Base-by-base conservation (phyloP, 1,140 invertebrate species). In the Bombus sibiricus region DNA sequence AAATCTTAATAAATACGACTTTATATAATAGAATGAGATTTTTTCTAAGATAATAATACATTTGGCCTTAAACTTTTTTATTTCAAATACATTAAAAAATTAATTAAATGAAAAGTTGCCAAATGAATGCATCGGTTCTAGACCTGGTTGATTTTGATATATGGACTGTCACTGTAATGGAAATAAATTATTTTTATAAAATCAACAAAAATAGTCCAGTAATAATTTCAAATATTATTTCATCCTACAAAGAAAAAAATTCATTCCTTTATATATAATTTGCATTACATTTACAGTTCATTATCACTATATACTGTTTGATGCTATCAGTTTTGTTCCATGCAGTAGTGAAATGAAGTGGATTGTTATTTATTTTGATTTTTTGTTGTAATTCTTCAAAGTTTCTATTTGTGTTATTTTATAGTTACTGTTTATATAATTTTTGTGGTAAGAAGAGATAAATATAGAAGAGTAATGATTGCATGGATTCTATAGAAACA, bases 81-180 rank as follows among this genome's bases (percentile, higher is more conserved):
- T 32, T 68, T 53, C 8, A 71, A 57, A 47, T 66, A 32, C 4
- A 62, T 32, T 22, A n/a, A 69, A 10, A 77, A 47, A 64, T 77
- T 32, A 79, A 57, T 66, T 32, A 88, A 66, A 68, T 62, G 43
- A 86, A 71, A 83, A 77, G 47, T 86, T 80, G 73, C 57, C 80
- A 84, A 90, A 90, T 84, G 75, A 89, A 90, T 87, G 43, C 81
- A 86, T 84, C 78, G 75, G 66, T 90, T 90, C 76, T 89, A 92
- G 88, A 92, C 89, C 89, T 89, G 87, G 68, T 92, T 92, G 91
- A 88, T 92, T 83, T 92, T 85, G 88, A 88, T 88, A 92, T 83
- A 77, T 89, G 87, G 76, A 75, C 86, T 92, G 90, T 89, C 34
- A 80, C 25, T 91, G 90, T 91, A 86, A 91, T 77, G 89, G 85